Conservation (phyloP, 53 echinoderm and acorn worm species). For the Luidia sarsii region DNA sequence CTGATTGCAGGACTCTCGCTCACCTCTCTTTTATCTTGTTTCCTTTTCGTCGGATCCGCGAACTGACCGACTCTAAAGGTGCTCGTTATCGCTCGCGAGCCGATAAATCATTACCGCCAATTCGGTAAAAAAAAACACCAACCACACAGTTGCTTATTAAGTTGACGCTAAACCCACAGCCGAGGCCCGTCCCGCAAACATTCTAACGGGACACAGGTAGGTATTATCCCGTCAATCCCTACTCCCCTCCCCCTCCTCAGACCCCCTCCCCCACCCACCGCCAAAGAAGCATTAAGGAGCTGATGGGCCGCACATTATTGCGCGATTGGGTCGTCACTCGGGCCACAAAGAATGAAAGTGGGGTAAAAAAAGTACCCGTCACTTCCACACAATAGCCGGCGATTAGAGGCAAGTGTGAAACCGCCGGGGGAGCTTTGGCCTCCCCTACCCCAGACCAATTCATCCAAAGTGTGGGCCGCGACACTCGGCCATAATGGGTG, state of each 20-base stretch:
- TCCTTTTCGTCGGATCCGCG: no score
- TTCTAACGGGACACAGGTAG: slow-evolving; percentile 43
- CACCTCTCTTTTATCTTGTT: no score
- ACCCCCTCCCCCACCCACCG: no score
- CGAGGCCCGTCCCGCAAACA: slow-evolving; percentile 17
- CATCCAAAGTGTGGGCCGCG: slow-evolving; percentile 43
- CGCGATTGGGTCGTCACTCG: slow-evolving; percentile 23
- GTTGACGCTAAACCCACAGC: slow-evolving; percentile 12
- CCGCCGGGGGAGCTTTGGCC: slow-evolving; percentile 28
- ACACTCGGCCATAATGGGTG: slow-evolving; percentile 39
- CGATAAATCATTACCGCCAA: slow-evolving; percentile 23
- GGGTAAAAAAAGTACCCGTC: slow-evolving; percentile 29
- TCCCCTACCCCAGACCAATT: no score
- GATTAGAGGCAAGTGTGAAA: slow-evolving; percentile 51
- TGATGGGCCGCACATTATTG: slow-evolving; percentile 6
- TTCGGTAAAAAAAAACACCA: no score
- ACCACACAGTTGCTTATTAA: not conserved
- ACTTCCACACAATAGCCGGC: slow-evolving; percentile 2
- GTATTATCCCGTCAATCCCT: not conserved
- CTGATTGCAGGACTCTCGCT: no score
- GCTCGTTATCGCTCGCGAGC: not conserved
- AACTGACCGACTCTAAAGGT: no score
- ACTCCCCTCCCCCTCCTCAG: no score
- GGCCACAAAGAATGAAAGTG: slow-evolving; percentile 16
- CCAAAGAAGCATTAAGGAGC: slow-evolving; percentile 21